Conservation (phyloP, 2,888 invertebrate species). For the Lutraria lutraria region DNA sequence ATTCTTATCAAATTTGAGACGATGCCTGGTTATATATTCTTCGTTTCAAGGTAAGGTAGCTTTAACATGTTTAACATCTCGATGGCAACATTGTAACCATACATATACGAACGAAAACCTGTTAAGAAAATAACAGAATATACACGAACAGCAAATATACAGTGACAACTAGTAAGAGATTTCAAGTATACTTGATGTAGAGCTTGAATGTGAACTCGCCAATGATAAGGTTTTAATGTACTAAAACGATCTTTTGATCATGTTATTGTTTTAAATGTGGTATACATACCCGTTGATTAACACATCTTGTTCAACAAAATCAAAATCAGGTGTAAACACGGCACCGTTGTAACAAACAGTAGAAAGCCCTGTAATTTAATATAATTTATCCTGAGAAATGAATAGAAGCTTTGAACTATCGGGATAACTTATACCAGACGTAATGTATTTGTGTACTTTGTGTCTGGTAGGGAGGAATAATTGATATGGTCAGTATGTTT, state of each 20-base stretch:
- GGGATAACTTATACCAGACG: neutral
- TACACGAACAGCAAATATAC: too few species aligned
- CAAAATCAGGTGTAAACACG: neutral
- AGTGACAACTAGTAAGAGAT: too few species aligned
- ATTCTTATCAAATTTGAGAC: neutral
- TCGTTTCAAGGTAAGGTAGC: neutral
- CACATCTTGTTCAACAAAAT: neutral
- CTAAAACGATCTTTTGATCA: neutral
- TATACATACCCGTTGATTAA: neutral
- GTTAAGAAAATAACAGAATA: too few species aligned
- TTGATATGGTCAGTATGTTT: neutral
- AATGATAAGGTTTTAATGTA: neutral
- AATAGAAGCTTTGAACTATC: neutral
- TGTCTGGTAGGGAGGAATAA: neutral
- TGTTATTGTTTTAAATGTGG: neutral
- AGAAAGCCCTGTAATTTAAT: neutral
- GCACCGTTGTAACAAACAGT: neutral
- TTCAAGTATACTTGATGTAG: neutral
- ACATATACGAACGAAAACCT: too few species aligned
- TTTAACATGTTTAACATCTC: neutral
- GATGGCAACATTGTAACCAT: neutral
- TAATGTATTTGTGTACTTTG: neutral
- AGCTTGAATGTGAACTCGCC: neutral
- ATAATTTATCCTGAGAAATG: neutral
- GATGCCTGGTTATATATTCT: neutral